phyloP scores from a whole-genome alignment of 2,888 invertebrate species.

The Scaptomyza caliginosa region DNA sequence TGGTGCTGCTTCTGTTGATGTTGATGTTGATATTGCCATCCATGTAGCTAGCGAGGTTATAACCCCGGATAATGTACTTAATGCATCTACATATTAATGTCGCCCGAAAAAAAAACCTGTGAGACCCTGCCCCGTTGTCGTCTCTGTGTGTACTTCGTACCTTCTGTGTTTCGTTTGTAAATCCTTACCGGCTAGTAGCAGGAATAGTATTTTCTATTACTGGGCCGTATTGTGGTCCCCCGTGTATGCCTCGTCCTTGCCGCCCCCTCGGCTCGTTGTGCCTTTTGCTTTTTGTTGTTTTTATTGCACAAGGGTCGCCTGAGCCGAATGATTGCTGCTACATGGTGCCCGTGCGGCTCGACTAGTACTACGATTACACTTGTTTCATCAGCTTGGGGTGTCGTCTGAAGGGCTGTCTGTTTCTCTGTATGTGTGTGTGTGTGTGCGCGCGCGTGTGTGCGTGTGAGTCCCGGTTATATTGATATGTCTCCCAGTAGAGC shows the following conservation, averaged over 20 bases:
- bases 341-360: constrained; percentile 7
- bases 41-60: constrained; percentile 73
- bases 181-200: constrained; percentile 55
- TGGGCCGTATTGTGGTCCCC: constrained; percentile 53
- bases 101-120: constrained; percentile 74
- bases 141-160: not conserved
- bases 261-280: constrained; percentile 47
- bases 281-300: constrained; percentile 65
- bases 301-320: constrained; percentile 66
- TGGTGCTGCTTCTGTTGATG: constrained; percentile 38
- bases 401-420: not conserved
- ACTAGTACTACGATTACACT: constrained; percentile 58
- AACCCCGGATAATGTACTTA: constrained; percentile 84
- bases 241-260: constrained; percentile 48
- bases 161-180: constrained; percentile 15
- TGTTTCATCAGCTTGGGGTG: constrained; percentile 43
- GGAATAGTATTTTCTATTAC: constrained; percentile 77
- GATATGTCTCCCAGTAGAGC: constrained; percentile 83
- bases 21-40: too few species aligned
- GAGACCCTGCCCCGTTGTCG: constrained; percentile 26
- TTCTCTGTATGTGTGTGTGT: constrained; percentile 14
- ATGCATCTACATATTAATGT: constrained; percentile 82
- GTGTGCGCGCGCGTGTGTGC: constrained; percentile 7
- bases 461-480: constrained; percentile 65
- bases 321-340: constrained; percentile 64